Evolutionary conservation across 1,140 invertebrate genomes (phyloP), one percentile per base, ranked within the genome.

Genomic region (Mycetomoellerius zeteki): DNA sequence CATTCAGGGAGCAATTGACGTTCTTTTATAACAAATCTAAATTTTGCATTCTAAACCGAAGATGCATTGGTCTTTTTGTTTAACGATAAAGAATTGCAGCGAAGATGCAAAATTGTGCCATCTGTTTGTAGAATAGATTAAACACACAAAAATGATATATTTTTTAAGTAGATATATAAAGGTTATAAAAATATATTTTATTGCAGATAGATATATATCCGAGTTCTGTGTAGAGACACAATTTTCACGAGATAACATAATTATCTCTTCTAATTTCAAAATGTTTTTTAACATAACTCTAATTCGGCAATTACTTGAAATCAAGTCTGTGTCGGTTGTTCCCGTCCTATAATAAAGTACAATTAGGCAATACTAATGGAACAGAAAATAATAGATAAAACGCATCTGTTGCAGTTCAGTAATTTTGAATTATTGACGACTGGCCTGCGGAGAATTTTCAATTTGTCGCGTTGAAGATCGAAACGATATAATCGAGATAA

Each of bases 401-500:
- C 37, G 43, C 54, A 75, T 84, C 47, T 16, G 50, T 56, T 27
- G 54, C 52, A 60, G 65, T 85, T 71, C 52, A 56, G 47, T 54
- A 52, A 76, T 58, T 30, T 47, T 47, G 86, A 88, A 72, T 78
- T 50, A 65, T 89, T 64, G 78, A 73, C 88, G 88, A 90, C 84
- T 86, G 91, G 88, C 30, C 82, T 12, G 73, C 86, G 90, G 88
- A 65, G 69, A 72, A 88, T 87, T 91, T 91, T 87, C 89, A 92
- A 92, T 92, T 91, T 80, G 84, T 90, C 82, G 82, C 88, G 19
- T 72, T 76, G 72, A 27, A 65, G 76, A 91, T 81, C 87, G 86
- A 88, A 88, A 87, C 62, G 88, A 73, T 14, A n/a, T 43, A 19
- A 60, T 58, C n/a, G 72, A 37, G 16, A 54, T 33, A 33, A 64